These are phyloP conservation scores for Drosophila mauritiana DNA, from an alignment of 1,140 invertebrate species.

Conservation along the genomic window DNA sequence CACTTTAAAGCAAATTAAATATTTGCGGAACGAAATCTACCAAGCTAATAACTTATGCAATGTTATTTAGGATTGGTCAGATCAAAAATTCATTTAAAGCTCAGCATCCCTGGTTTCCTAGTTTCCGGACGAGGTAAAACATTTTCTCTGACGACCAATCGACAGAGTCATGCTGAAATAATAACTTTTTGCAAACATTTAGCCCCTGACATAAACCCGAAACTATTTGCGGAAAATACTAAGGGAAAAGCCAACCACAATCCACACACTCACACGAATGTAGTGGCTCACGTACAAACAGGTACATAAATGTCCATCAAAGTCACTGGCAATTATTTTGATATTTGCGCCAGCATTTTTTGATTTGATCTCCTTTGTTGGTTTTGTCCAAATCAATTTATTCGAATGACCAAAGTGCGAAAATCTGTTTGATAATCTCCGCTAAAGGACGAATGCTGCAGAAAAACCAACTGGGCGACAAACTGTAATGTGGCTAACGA, in stretches of 20 bases:
- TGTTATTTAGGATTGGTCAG: neutral
- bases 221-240: conserved; percentile 30
- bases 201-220: conserved; percentile 12
- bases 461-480: conserved; percentile 22
- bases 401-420: conserved; percentile 44
- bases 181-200: conserved; percentile 23
- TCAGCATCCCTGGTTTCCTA: neutral
- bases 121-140: neutral
- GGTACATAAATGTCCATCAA: conserved; percentile 49
- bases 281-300: conserved; percentile 16
- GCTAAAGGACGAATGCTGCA: conserved; percentile 28
- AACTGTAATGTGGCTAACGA: conserved; percentile 35
- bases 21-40: neutral
- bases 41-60: neutral
- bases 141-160: neutral
- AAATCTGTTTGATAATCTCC: conserved; percentile 57
- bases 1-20: neutral
- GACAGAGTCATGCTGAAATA: conserved; percentile 17
- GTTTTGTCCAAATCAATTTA: conserved; percentile 46
- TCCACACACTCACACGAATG: conserved; percentile 11
- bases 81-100: neutral
- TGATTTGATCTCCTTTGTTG: conserved; percentile 39
- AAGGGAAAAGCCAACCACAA: conserved; percentile 30
- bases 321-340: conserved; percentile 40
- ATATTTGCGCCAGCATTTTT: conserved; percentile 40